Conservation (phyloP, 2,797 vertebrate genomes). For the Sandelia bainsii region DNA sequence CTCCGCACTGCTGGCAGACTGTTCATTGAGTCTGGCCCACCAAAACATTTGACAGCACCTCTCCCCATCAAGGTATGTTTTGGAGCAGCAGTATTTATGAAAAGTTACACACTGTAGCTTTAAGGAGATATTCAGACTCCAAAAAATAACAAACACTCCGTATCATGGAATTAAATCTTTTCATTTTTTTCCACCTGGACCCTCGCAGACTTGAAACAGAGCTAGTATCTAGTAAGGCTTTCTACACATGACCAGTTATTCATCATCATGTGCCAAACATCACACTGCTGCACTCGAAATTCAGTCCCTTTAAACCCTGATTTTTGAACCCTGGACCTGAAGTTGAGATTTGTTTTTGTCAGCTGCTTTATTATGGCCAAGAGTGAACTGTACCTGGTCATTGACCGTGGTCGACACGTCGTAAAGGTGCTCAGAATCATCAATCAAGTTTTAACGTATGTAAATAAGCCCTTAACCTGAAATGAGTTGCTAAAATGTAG, state of each 20-base stretch:
- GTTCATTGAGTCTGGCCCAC: too few relatives aligned
- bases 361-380: not conserved
- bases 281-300: not conserved
- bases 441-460: too few relatives aligned
- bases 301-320: not conserved
- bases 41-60: too few relatives aligned
- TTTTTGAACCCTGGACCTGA: not conserved
- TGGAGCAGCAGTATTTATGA: not conserved
- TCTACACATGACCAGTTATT: conserved; percentile 19
- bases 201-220: too few relatives aligned
- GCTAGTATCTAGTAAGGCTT: not conserved
- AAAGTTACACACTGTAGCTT: too few relatives aligned
- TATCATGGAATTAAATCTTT: too few relatives aligned
- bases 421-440: too few relatives aligned
- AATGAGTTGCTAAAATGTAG: not conserved
- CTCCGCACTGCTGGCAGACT: too few relatives aligned
- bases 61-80: too few relatives aligned
- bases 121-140: not conserved
- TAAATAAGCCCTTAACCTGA: not conserved
- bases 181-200: not conserved
- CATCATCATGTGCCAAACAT: too few relatives aligned
- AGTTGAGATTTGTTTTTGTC: not conserved
- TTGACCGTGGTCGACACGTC: too few relatives aligned
- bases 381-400: too few relatives aligned
- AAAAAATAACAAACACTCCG: not conserved